phyloP scores from a whole-genome alignment of 2,797 vertebrate genomes.

The Picus viridis region DNA sequence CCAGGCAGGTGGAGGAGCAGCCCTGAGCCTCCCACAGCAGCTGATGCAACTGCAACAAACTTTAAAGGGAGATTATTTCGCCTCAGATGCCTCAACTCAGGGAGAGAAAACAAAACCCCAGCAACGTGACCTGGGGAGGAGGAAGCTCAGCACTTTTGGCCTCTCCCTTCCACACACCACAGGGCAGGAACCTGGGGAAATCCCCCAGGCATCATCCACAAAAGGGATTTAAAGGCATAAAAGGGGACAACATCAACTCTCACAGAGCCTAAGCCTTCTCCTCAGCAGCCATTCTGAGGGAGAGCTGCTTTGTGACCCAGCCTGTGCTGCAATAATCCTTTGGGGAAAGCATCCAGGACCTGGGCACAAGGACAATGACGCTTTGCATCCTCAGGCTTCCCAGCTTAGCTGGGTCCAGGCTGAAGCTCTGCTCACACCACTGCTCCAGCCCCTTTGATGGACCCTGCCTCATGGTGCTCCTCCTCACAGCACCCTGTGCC shows the following conservation, averaged over 20 bases:
- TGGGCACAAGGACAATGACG: fast-evolving
- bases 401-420: neutral
- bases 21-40: neutral
- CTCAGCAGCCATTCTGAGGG: neutral
- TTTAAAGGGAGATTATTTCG: neutral
- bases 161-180: neutral
- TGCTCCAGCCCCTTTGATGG: neutral
- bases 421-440: neutral
- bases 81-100: neutral
- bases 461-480: too few relatives aligned
- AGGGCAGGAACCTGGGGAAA: neutral
- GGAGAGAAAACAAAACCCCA: neutral
- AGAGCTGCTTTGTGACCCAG: neutral
- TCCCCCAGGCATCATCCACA: neutral
- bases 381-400: neutral
- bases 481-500: neutral
- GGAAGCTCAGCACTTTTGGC: neutral
- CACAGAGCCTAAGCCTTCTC: neutral
- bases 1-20: neutral
- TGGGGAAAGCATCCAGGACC: neutral
- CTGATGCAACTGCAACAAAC: neutral
- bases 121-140: neutral
- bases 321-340: neutral
- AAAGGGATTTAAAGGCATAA: neutral
- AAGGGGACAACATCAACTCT: neutral